Conservation (phyloP, 2,888 invertebrate species). For the Pristionchus japonicus region DNA sequence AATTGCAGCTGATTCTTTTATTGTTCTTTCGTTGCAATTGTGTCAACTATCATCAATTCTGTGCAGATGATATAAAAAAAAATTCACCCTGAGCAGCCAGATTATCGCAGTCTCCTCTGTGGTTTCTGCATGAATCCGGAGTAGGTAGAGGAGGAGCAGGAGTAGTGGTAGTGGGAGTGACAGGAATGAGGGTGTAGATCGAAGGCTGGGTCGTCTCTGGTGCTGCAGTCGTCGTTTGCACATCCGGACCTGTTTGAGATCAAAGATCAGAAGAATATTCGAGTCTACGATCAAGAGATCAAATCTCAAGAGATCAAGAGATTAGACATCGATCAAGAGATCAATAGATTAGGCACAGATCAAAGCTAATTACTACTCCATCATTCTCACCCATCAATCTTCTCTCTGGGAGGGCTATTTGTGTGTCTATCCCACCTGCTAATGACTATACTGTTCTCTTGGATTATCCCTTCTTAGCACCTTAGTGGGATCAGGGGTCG, state of each 20-base stretch:
- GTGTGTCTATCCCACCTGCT: not conserved
- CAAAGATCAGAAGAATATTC: not conserved
- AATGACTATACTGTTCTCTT: not conserved
- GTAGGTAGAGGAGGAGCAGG: conserved; percentile 49
- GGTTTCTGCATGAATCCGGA: conserved; percentile 63
- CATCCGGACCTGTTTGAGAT: not conserved
- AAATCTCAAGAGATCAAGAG: not conserved
- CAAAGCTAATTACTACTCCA: not conserved
- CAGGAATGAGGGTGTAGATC: not conserved
- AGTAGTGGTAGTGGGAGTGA: conserved; percentile 46
- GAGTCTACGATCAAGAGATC: not conserved
- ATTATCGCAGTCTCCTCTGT: conserved; percentile 70
- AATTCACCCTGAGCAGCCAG: conserved; percentile 66
- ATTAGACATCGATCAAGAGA: not conserved
- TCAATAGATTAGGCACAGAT: not conserved
- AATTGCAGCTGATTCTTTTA: not conserved
- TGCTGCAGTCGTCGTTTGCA: not conserved
- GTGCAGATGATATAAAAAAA: not conserved
- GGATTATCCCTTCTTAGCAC: not conserved
- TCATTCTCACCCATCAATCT: not conserved
- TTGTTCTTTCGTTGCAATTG: not conserved
- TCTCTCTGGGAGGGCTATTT: not conserved
- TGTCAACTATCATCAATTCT: too few relatives aligned
- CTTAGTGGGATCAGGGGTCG: not conserved
- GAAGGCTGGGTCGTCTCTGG: not conserved